These are phyloP conservation scores for Formicarius rufipectus DNA, from an alignment of 2,113 vertebrate genomes.

Conservation along the genomic window DNA sequence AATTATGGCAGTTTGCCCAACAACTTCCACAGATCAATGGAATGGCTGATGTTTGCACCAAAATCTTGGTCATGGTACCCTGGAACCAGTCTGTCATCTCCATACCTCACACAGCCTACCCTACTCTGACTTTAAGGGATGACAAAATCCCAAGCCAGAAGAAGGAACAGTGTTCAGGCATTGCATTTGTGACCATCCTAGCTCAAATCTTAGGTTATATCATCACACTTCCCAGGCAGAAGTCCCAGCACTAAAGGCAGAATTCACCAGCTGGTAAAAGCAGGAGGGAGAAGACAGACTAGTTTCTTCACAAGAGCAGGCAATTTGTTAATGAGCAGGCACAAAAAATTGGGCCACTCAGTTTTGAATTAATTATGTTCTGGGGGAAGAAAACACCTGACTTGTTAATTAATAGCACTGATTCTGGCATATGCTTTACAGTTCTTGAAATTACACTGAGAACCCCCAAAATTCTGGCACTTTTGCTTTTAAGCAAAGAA, in stretches of 20 bases:
- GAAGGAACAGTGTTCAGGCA: neutral
- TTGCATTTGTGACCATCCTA: neutral
- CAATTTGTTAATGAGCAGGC: neutral
- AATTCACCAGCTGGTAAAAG: neutral
- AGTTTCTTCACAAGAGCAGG: neutral
- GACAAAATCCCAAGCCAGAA: neutral
- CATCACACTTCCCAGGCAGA: neutral
- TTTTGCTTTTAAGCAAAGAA: neutral
- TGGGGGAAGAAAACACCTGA: neutral
- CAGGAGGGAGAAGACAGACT: neutral
- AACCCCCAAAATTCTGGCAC: neutral
- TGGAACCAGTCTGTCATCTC: too few relatives aligned
- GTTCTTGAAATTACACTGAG: neutral
- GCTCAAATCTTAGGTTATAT: neutral
- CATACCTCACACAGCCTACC: too few relatives aligned
- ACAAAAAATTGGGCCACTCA: neutral
- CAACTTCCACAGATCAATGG: too few relatives aligned
- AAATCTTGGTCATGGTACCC: too few relatives aligned
- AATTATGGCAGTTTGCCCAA: too few relatives aligned
- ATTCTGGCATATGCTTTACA: neutral
- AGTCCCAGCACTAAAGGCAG: neutral
- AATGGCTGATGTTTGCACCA: too few relatives aligned
- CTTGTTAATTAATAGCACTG: neutral
- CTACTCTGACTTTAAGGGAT: too few relatives aligned
- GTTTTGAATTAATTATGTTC: neutral